Evolutionary conservation across 2,888 invertebrate species (phyloP).

Genomic region (Pyrocoelia pectoralis): DNA sequence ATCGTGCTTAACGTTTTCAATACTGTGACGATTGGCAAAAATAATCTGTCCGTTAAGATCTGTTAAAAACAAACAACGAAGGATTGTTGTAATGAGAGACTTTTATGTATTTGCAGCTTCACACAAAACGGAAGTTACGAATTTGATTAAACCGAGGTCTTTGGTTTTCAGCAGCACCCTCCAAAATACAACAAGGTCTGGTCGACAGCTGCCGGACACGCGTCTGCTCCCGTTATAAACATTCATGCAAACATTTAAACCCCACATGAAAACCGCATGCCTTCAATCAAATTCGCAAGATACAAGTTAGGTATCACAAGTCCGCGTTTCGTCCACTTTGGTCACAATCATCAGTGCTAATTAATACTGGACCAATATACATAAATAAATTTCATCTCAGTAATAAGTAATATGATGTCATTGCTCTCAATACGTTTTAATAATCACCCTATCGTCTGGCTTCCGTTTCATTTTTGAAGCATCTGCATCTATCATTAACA

Average conservation of each 20-base stretch:
- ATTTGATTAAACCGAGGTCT: slow-evolving; percentile 38
- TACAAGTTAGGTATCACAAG: slow-evolving; percentile 20
- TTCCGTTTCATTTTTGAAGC: slow-evolving; percentile 17
- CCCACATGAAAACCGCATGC: slow-evolving; percentile 30
- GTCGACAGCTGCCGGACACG: slow-evolving; percentile 46
- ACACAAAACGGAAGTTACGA: slow-evolving; percentile 40
- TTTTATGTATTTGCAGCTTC: slow-evolving; percentile 25
- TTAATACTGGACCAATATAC: no score
- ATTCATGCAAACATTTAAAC: slow-evolving; percentile 32
- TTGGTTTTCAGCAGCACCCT: slow-evolving; percentile 32
- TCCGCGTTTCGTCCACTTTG: slow-evolving; percentile 14
- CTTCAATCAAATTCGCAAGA: slow-evolving; percentile 32
- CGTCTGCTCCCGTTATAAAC: slow-evolving; percentile 39
- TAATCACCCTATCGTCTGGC: slow-evolving; percentile 15
- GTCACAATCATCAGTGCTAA: no score
- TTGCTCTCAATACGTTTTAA: slow-evolving; percentile 8
- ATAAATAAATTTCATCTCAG: no score
- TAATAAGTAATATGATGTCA: slow-evolving; percentile 8
- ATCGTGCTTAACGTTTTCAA: no score
- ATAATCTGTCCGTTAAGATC: not conserved
- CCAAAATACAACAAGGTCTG: slow-evolving; percentile 37
- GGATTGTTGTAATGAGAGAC: slow-evolving; percentile 21
- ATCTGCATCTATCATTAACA: slow-evolving; percentile 27
- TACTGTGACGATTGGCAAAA: no score
- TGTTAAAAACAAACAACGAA: slow-evolving; percentile 5